phyloP scores from a whole-genome alignment of 53 echinoderm and acorn worm species.

The Actinopyga echinites region DNA sequence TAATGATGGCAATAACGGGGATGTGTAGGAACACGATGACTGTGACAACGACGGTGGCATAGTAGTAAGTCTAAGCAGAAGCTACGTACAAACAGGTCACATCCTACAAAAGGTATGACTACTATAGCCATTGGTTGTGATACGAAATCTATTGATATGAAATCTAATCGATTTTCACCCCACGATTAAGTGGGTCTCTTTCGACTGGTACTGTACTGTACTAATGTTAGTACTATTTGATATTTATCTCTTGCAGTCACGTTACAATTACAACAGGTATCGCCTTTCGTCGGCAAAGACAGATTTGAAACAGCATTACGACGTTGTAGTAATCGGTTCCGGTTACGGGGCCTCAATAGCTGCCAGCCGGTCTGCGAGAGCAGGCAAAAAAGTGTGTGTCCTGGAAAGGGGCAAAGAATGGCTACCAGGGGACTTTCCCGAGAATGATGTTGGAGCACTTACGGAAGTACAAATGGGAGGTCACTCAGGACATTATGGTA shows the following conservation, averaged over 20 bases:
- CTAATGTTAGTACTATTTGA: not conserved
- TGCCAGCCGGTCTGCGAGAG: slow-evolving; percentile 40
- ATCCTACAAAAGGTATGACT: no score
- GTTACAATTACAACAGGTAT: slow-evolving; percentile 24
- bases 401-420: slow-evolving; percentile 57
- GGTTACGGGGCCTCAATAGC: slow-evolving; percentile 57
- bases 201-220: not conserved
- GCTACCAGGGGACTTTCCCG: slow-evolving; percentile 59
- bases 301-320: slow-evolving; percentile 45
- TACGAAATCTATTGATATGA: not conserved
- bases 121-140: not conserved
- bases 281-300: slow-evolving; percentile 30
- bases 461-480: slow-evolving; percentile 48
- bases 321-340: slow-evolving; percentile 55
- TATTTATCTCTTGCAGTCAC: not conserved
- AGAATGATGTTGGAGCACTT: slow-evolving; percentile 44
- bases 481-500: not conserved
- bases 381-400: slow-evolving; percentile 53
- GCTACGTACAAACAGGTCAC: no score
- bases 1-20: no score
- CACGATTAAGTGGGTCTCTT: not conserved
- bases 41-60: no score
- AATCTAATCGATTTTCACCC: no score
- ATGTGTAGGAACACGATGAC: no score
- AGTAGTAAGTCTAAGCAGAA: no score